phyloP scores from a whole-genome alignment of 2,113 vertebrate species.

The Rhinopomastus cyanomelas region DNA sequence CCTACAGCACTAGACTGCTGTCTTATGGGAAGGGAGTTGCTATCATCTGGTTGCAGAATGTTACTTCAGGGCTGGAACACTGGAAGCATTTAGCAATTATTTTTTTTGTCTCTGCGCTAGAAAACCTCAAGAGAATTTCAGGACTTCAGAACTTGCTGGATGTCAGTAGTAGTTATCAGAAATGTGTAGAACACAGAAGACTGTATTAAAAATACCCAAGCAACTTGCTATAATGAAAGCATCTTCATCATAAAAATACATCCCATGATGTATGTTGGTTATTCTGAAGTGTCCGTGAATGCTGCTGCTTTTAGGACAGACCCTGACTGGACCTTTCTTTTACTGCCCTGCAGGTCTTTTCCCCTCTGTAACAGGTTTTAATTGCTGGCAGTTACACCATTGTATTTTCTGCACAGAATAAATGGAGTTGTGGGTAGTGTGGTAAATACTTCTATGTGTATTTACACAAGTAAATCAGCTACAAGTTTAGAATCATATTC shows the following conservation, averaged over 20 bases:
- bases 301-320: background rate
- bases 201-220: background rate
- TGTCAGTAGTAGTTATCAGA: conserved; percentile 43
- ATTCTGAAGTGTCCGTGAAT: background rate
- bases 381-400: background rate
- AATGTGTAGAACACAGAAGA: background rate
- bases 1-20: conserved; percentile 48
- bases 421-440: background rate
- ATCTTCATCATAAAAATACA: background rate
- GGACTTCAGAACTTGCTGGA: conserved; percentile 12
- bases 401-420: background rate
- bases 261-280: background rate
- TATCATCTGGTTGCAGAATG: conserved; percentile 76
- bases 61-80: conserved; percentile 46
- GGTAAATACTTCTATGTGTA: background rate
- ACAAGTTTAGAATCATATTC: background rate
- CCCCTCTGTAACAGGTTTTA: background rate
- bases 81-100: conserved; percentile 47
- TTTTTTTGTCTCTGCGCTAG: background rate
- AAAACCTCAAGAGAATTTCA: conserved; percentile 51
- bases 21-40: conserved; percentile 65
- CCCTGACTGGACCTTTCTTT: background rate
- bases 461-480: background rate
- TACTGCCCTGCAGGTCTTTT: background rate
- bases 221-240: background rate